Conservation (phyloP, 2,113 vertebrate genomes). For the Mesoclemmys tuberculata region DNA sequence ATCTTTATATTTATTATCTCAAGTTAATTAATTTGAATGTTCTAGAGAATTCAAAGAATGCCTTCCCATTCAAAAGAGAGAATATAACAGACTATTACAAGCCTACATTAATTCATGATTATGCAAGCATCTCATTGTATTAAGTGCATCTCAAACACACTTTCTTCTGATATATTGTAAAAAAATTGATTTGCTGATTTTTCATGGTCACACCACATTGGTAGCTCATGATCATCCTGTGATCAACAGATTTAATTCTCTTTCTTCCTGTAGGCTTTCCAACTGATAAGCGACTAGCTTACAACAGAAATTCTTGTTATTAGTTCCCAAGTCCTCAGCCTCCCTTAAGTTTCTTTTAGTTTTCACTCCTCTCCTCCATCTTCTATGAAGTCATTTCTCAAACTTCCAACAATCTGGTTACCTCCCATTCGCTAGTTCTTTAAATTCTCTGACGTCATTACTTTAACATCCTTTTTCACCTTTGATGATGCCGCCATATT, state of each 20-base stretch:
- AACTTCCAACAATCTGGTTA: not conserved
- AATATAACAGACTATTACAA: not conserved
- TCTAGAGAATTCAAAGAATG: not conserved
- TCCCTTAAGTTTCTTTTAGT: not conserved
- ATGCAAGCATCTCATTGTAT: not conserved
- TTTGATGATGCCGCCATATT: not conserved
- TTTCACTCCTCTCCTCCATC: not conserved
- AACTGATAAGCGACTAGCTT: not conserved
- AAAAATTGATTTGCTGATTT: conserved; percentile 14
- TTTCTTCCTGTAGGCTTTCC: not conserved
- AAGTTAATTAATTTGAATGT: not conserved
- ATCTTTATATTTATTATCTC: not conserved
- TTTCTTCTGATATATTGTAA: not conserved
- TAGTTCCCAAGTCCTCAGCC: not conserved
- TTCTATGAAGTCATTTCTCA: not conserved
- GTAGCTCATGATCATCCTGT: not conserved
- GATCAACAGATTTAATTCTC: not conserved
- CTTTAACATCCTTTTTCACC: not conserved
- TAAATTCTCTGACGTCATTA: not conserved
- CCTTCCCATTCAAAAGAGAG: not conserved
- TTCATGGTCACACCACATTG: not conserved
- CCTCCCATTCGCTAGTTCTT: not conserved
- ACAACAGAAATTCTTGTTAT: not conserved
- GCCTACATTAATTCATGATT: not conserved
- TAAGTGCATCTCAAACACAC: not conserved